phyloP scores from a whole-genome alignment of 1,140 invertebrate genomes.

The Pseudomyrmex dendroicus region DNA sequence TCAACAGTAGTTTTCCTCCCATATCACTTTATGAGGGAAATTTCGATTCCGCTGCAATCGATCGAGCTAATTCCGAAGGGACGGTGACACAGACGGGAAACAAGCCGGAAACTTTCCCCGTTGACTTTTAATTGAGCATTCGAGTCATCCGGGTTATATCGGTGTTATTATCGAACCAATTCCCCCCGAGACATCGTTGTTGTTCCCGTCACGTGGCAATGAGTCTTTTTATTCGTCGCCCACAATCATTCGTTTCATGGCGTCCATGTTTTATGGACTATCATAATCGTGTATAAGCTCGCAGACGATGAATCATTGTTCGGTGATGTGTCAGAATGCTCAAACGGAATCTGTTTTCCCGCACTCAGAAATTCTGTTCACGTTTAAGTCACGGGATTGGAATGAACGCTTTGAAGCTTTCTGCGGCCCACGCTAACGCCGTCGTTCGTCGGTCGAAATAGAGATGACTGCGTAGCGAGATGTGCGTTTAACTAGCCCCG shows the following conservation, averaged over 20 bases:
- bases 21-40: neutral
- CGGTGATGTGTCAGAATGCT: constrained; percentile 4
- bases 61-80: neutral
- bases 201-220: constrained; percentile 20
- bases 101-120: constrained; percentile 36
- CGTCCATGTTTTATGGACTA: constrained; percentile 1
- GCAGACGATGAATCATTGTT: constrained; percentile 21
- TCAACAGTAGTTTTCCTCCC: neutral
- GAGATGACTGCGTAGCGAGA: constrained; percentile 46
- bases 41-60: neutral
- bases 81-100: constrained; percentile 15
- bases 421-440: constrained; percentile 36
- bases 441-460: constrained; percentile 46
- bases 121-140: constrained; percentile 60
- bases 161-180: constrained; percentile 37
- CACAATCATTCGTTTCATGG: constrained; percentile 41
- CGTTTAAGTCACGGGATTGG: constrained; percentile 9
- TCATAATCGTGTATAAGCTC: constrained; percentile 52
- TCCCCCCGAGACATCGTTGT: constrained; percentile 41
- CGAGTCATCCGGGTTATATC: constrained; percentile 8
- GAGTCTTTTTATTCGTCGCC: constrained; percentile 55
- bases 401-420: constrained; percentile 53
- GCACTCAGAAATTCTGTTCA: constrained; percentile 22
- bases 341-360: constrained; percentile 6
- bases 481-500: constrained; percentile 20